Evolutionary conservation across 2,797 vertebrate genomes (phyloP), one percentile per base, ranked within the genome.

Genomic region (Gephyroberyx darwinii): DNA sequence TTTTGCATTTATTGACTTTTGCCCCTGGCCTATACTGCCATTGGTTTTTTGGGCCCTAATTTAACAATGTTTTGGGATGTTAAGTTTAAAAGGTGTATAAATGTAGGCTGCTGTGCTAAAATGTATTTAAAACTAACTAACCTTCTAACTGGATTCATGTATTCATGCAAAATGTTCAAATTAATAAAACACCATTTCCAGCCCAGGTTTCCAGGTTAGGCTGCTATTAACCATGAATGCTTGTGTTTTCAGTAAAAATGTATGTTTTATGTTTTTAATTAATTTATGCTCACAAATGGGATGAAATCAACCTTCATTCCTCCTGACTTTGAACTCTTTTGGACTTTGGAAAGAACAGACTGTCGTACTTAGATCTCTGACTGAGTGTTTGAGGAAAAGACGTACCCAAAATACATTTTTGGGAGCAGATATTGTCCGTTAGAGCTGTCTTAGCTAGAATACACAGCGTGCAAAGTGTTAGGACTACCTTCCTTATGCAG

Each of bases 401-500:
- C 16, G 19, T 43, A 12, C 35, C 6, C 7, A 43, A 10, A 43
- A 43, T 43, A 9, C 2, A 16, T 16, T 16, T 43, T 43, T 43
- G 4, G 41, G 2, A 35, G 35, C 59, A 41, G 58, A 6, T 33
- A 1, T 35, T 17, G 22, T 47, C 56, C 14, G 16, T 26, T 22
- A 37, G 16, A 37, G 45, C 17, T 33, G 33, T 26, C 20, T 43
- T 9, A 31, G 45, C 20, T 33, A 2, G 41, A 31, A 33, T 12
- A 16, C 0, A 8, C 51, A 8, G 9, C 65, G 1, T 51, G n/a
- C 61, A 12, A 60, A 54, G 8, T 0, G 3, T 55, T 6, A 33
- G 17, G 8, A 20, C n/a, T n/a, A 55, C 35, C 64, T 63, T 71
- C 62, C 69, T 69, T 6, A 0, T 69, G 16, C 26, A 65, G 39